Base-by-base conservation (phyloP, 2,113 vertebrate species). In the Rhinogobius similis region DNA sequence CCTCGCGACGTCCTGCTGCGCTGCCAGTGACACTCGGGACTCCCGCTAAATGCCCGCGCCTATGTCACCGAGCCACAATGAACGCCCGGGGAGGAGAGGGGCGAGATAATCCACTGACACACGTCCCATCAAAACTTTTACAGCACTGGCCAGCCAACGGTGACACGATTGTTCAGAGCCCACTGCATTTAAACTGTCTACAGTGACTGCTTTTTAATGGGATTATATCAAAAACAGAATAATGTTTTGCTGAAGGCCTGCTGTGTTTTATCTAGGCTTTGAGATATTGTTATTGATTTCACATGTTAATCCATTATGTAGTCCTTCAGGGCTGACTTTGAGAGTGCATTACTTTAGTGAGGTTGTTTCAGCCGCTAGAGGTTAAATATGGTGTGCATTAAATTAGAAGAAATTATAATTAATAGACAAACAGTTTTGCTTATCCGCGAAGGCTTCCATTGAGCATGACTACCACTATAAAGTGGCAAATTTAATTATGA, bases 1-100 rank as follows among this genome's bases (percentile, higher is more conserved):
- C 85, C 78, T 87, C 77, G 69, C 77, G 23, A 70, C 65, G 75
- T 84, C 78, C 85, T 83, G 79, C 85, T 82, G 89, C 75, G 81
- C 85, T 83, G 81, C 83, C 74, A 81, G 75, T 82, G 88, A 90
- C 87, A 88, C 89, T 85, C 71, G 82, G 88, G 89, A 86, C 73
- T 90, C 77, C 58, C 85, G 84, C 80, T 89, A 87, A 88, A 84
- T 85, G 84, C 77, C 78, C 81, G 32, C 65, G 74, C 67, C 85
- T 78, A 72, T 89, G 83, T 82, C 84, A 75, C 75, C 76, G 74
- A 77, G 76, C 81, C 77, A 68, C 81, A 73, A 67, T 84, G 68
- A 85, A 80, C 77, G 79, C 86, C 78, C 29, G 55, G 44, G 76
- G 76, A 84, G 78, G 29, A 72, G 79, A 69, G 78, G 79, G 77